Evolutionary conservation across 2,113 vertebrate genomes (phyloP), one percentile per base, ranked within the genome.

Genomic region (Quiscalus mexicanus): DNA sequence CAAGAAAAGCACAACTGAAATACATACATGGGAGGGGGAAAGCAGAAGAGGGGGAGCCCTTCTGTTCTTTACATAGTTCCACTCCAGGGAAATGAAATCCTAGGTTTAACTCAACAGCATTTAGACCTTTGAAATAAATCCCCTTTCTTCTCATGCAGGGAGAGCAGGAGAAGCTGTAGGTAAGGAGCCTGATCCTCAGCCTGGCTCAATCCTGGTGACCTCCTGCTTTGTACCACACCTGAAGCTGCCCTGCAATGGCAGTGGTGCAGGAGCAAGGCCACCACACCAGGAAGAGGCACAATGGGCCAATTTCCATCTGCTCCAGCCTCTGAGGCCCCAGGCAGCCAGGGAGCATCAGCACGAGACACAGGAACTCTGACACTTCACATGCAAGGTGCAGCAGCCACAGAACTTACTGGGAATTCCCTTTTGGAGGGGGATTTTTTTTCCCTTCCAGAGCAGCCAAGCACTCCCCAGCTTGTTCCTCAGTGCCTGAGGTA

Each of bases 341-440:
- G 44, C 12, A 74, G 27, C 18, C 5, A 11, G 17, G 31, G 35
- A 45, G 1, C 7, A 7, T 20, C 74, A 77, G 16, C 31, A 17
- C 1, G 2, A 67, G n/a, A 19, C 31, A 39, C 0, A 15, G n/a
- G 18, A 82, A 16, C 21, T 41, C 37, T 10, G 19, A 5, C 7
- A 31, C 27, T 58, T 62, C 52, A n/a, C 0, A 0, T 4, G 6
- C 0, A 0, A 0, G 15, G 5, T 11, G 33, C 15, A n/a, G 10
- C 6, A 4, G 12, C 28, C 15, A 8, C 23, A 55, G 27, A 79
- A 50, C 23, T 71, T 25, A 10, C 2, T 15, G 69, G 52, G 13
- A 87, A 76, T 85, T 64, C 11, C 17, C 20, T 52, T 78, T 42
- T 59, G 24, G 56, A 59, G 11, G 5, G 6, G 20, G 7, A 52